Evolutionary conservation across 2,113 vertebrate genomes (phyloP).

Genomic region (Rhinolophus sinicus): DNA sequence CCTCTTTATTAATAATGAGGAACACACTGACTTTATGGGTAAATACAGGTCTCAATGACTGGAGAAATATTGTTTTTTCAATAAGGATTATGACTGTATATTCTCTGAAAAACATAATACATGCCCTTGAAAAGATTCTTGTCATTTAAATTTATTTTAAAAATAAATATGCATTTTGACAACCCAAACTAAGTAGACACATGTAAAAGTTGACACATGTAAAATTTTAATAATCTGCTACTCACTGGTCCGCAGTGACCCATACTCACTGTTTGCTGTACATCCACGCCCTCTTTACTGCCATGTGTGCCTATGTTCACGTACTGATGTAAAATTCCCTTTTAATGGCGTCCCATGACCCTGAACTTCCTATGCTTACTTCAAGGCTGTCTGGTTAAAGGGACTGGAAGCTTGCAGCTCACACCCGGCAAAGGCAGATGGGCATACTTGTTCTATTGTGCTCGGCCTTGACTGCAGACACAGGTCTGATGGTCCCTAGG

Average conservation of each 20-base stretch:
- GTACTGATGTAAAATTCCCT: background rate
- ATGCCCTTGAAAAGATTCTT: background rate
- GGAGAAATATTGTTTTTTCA: constrained; percentile 13
- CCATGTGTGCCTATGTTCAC: background rate
- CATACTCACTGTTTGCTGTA: background rate
- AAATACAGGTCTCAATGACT: background rate
- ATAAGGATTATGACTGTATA: background rate
- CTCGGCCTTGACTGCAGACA: background rate
- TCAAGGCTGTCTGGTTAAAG: background rate
- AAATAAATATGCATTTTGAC: background rate
- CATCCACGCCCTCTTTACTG: background rate
- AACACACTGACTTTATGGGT: background rate
- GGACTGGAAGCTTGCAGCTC: background rate
- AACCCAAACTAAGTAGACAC: background rate
- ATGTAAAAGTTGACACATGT: too few species aligned
- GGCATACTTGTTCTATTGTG: rapidly evolving
- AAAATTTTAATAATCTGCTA: background rate
- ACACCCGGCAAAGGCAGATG: background rate
- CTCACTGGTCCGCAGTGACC: background rate
- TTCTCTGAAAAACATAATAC: background rate
- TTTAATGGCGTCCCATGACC: background rate
- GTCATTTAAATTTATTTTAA: background rate
- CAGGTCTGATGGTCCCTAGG: too few species aligned
- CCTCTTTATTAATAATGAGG: background rate
- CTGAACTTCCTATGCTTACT: background rate